These are phyloP conservation scores for Amphibalanus amphitrite DNA, from an alignment of 1,140 invertebrate species.

Conservation along the genomic window DNA sequence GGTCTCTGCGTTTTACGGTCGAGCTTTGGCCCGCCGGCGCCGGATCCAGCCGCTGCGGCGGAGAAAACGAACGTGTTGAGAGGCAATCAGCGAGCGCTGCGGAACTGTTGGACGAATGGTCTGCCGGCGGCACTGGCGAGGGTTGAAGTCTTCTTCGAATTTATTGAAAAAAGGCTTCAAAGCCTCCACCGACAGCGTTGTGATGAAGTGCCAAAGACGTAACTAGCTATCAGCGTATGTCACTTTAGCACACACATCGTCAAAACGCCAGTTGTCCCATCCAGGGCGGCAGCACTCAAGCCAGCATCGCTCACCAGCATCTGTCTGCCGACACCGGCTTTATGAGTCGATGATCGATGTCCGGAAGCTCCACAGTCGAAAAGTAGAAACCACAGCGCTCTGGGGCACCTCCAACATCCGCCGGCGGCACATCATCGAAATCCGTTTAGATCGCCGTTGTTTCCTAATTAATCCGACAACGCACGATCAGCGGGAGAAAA, in stretches of 20 bases:
- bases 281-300: too few species aligned
- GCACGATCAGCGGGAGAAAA: not conserved
- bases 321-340: not conserved
- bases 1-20: too few species aligned
- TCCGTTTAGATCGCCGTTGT: not conserved
- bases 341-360: not conserved
- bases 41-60: too few species aligned
- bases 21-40: not conserved
- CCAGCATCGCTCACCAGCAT: not conserved
- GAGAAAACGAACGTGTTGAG: conserved; percentile 1
- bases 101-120: not conserved
- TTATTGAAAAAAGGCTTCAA: too few species aligned
- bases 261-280: too few species aligned
- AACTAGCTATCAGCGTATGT: too few species aligned
- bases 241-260: too few species aligned
- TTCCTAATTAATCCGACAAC: not conserved
- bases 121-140: too few species aligned
- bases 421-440: not conserved
- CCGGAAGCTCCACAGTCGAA: not conserved
- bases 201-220: not conserved
- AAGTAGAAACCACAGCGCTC: not conserved
- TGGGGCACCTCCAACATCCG: not conserved
- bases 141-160: too few species aligned
- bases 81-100: not conserved
- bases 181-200: too few species aligned